These are phyloP conservation scores for Meghimatium bilineatum DNA, from an alignment of 2,888 invertebrate genomes.

Conservation along the genomic window DNA sequence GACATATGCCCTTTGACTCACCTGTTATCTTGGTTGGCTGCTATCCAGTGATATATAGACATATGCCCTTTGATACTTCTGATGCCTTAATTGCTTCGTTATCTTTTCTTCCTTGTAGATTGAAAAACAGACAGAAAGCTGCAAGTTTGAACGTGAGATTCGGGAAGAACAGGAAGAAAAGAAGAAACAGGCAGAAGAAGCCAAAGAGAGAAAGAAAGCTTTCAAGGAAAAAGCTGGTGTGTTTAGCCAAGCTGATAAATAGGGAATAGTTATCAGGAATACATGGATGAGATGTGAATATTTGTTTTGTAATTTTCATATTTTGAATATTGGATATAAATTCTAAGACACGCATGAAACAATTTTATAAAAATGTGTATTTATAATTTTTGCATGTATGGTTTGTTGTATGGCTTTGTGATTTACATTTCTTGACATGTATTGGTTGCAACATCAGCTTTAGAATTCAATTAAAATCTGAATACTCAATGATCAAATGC, in stretches of 20 bases:
- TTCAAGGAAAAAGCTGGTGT: conserved; percentile 93
- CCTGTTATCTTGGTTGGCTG: too few species aligned
- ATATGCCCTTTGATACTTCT: too few species aligned
- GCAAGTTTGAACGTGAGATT: conserved; percentile 95
- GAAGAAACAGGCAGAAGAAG: conserved; percentile 89
- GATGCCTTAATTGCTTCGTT: too few species aligned
- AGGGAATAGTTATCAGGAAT: neutral
- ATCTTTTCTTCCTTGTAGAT: conserved; percentile 81
- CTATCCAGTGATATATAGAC: too few species aligned
- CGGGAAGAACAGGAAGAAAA: conserved; percentile 93
- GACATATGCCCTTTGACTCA: too few species aligned
- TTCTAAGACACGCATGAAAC: neutral
- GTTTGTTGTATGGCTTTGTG: neutral
- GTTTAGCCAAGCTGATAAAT: conserved; percentile 80
- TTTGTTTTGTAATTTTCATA: neutral
- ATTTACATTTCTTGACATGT: neutral
- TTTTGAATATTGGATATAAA: neutral
- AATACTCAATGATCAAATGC: too few species aligned
- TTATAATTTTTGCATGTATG: neutral
- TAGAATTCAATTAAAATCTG: too few species aligned
- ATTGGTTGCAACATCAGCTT: neutral
- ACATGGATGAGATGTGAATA: neutral
- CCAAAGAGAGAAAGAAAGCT: conserved; percentile 86
- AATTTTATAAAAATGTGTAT: neutral
- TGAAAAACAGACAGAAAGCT: conserved; percentile 87